Base-by-base conservation (phyloP, 2,113 vertebrate genomes). In the Tetrax tetrax region DNA sequence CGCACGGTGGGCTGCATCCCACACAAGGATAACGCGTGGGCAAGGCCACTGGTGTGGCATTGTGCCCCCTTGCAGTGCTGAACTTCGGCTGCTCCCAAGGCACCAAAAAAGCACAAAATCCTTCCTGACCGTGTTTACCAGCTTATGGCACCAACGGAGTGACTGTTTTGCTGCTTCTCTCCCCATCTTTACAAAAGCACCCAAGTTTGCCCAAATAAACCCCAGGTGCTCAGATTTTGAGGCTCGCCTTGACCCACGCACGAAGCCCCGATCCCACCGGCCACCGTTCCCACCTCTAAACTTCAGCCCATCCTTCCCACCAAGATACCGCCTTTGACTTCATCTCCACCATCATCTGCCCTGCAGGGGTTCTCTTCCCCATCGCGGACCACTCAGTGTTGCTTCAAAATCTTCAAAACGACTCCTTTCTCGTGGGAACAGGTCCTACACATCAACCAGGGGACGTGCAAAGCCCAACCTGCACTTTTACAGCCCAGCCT, bases 1-100 rank as follows among this genome's bases (percentile, higher is more conserved):
- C 0, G 3, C 5, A n/a, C n/a, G n/a, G n/a, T n/a, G 5, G 6
- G 48, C 6, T 51, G 38, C 12, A 6, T n/a, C 29, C 14, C 25
- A 10, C 13, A 0, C 0, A 15, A 11, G 25, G 76, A 7, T 53
- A 35, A 59, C 1, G 4, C 53, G 6, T 1, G n/a, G 68, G 10
- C 12, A 20, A 61, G 24, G 18, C 27, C 25, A 2, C 28, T 33
- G 7, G 0, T 0, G 25, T 7, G 72, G 66, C 45, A 28, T 14
- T 47, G 41, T 53, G 41, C 6, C 9, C 12, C 12, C 19, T 38
- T 8, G 3, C 47, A 33, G n/a, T 0, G 9, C 20, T 22, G 33
- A 63, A 9, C 77, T 85, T 28, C 7, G 24, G 45, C 31, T 6
- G 5, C 17, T 59, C 43, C 13, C 14, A 47, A 7, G 0, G 0